Evolutionary conservation across 2,888 invertebrate genomes (phyloP), one percentile per base, ranked within the genome.

Genomic region (Entomobrya proxima): DNA sequence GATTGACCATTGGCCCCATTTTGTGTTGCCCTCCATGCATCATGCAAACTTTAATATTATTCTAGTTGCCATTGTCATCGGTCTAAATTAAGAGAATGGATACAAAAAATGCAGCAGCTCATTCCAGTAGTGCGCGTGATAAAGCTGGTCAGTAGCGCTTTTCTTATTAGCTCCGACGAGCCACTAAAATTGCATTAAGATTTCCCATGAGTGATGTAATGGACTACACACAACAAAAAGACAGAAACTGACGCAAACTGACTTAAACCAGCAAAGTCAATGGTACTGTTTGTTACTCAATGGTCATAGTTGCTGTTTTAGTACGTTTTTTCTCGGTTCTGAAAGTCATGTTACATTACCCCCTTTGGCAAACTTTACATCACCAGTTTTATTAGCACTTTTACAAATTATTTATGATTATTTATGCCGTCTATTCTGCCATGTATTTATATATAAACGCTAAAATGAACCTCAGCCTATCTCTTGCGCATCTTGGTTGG

Each of bases 221-320:
- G 55, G n/a, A 11, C 24, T 5, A 55, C 24, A 24, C 6, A 6
- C 18, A 24, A 21, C 3, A 21, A 55, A 55, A 21, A 61, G 5
- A 61, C 15, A 24, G 69, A 4, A 47, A 44, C 76, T 21, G 37
- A 76, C 76, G 11, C 13, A 58, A 76, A 55, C 76, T 24, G 24
- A 76, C 32, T 76, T 55, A 24, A 76, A 76, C 76, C 76, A 55
- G 76, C 11, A 0, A 55, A 55, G 15, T 40, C 7, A 15, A 55
- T n/a, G 21, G 5, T 55, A 55, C 27, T 27, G 11, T n/a, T 55
- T n/a, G 21, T 9, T 55, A n/a, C 15, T 24, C 21, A 27, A n/a
- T 55, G 15, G 11, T 13, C 21, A 18, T n/a, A 21, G 13, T 5
- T 5, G 18, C 9, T 40, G 15, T 15, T 11, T 21, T 55, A 55